These are phyloP conservation scores for Perdix hodgsoniae DNA, from an alignment of 2,797 vertebrate genomes.

Conservation along the genomic window DNA sequence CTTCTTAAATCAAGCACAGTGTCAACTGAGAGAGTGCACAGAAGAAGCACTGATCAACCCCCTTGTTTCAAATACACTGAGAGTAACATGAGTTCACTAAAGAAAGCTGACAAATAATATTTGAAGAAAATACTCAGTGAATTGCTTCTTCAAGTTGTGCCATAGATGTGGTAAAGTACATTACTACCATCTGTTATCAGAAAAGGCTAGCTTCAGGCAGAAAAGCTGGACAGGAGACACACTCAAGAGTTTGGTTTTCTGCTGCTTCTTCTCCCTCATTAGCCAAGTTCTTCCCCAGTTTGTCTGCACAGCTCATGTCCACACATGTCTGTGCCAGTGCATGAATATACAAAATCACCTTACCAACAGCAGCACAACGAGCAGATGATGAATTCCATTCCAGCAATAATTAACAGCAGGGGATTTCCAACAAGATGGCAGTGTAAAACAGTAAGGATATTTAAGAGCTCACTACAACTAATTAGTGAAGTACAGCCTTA, in stretches of 20 bases:
- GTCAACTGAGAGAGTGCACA: not conserved
- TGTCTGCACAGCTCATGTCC: slow-evolving; percentile 4
- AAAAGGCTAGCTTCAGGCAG: not conserved
- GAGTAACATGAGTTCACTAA: not conserved
- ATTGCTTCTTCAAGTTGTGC: not conserved
- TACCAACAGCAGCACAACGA: slow-evolving; percentile 54
- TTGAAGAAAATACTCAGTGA: not conserved
- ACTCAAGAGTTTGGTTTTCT: not conserved
- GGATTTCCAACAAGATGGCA: slow-evolving; percentile 47
- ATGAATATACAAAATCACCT: slow-evolving; percentile 30
- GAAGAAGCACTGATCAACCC: not conserved
- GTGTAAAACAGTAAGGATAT: not conserved
- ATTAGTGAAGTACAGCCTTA: not conserved
- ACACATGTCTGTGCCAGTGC: not conserved
- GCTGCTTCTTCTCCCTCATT: not conserved
- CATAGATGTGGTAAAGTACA: not conserved
- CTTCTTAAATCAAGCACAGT: not conserved
- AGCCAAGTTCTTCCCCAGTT: not conserved
- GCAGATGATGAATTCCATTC: slow-evolving; percentile 73
- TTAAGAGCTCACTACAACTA: not conserved
- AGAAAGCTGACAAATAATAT: not conserved
- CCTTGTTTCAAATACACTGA: not conserved
- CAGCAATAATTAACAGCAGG: slow-evolving; percentile 33
- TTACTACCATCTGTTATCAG: not conserved
- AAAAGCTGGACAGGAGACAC: not conserved